phyloP scores from a whole-genome alignment of 92 coral and sea anemone genomes.

The Phenganax stokvisi region DNA sequence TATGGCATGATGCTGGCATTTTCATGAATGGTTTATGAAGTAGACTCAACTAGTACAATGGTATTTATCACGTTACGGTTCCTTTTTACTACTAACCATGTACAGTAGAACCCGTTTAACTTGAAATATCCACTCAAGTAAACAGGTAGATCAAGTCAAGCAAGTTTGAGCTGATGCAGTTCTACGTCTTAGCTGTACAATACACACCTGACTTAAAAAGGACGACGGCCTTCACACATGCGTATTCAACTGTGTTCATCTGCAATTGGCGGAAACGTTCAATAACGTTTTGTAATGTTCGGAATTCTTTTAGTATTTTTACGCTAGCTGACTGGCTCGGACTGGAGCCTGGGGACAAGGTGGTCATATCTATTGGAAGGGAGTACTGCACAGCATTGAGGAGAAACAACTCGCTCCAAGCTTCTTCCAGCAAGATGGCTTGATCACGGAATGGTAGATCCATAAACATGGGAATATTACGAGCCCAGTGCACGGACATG shows the following conservation, averaged over 20 bases:
- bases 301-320: conserved; percentile 76
- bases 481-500: conserved; percentile 99
- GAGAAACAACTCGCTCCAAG: conserved; percentile 99
- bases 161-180: neutral
- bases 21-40: too few relatives aligned
- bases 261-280: conserved; percentile 81
- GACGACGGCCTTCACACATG: conserved; percentile 90
- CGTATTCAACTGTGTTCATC: conserved; percentile 89
- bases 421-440: conserved; percentile 94
- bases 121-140: too few relatives aligned
- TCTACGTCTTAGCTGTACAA: neutral
- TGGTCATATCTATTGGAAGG: conserved; percentile 85
- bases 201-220: conserved; percentile 91
- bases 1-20: neutral
- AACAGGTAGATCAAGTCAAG: neutral
- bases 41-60: too few relatives aligned
- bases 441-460: conserved; percentile 99
- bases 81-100: too few relatives aligned
- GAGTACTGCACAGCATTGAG: conserved; percentile 89
- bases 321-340: conserved; percentile 57
- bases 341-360: conserved; percentile 73
- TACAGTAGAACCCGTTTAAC: too few relatives aligned
- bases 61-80: too few relatives aligned
- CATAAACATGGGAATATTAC: conserved; percentile 90
- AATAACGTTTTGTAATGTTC: conserved; percentile 78